Evolutionary conservation across 2,888 invertebrate genomes (phyloP), one percentile per base, ranked within the genome.

Genomic region (Agelastica alni): DNA sequence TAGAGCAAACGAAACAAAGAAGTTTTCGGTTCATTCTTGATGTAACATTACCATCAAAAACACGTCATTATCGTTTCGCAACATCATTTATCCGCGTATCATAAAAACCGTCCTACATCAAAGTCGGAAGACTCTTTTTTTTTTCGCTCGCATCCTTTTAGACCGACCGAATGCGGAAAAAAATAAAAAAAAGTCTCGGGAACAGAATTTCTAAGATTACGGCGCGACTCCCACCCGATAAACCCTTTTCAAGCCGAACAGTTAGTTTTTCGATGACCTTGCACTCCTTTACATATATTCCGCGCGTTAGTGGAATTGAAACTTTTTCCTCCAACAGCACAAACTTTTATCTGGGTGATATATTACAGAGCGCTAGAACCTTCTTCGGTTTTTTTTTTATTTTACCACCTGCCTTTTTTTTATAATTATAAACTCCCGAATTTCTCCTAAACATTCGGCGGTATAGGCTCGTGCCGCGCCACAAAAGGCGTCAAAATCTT

Each of bases 231-330:
- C 43, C n/a, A n/a, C 16, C 39, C 39, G 56, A 52, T 52, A 53
- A 56, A 45, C 49, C 45, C 51, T 43, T 53, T 45, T 44, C 53
- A 44, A 49, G 49, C 41, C 18, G 45, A 47, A 39, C 39, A 41
- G 48, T 42, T 49, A 46, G 56, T 55, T 55, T 45, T 48, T 49
- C 48, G 58, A 41, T 48, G 58, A 55, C 54, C 55, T 51, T 53
- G 58, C 58, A 48, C 44, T 45, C 58, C 43, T 55, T 55, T 55
- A 52, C 58, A 58, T 58, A 59, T 49, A 56, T 59, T 49, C 53
- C 18, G 43, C 45, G 51, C 43, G 48, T 41, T 53, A 18, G 26
- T 26, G 51, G 59, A 46, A 59, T 56, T 59, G 56, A 53, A 59
- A 59, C 47, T 54, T 58, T 58, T 54, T 58, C 39, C 46, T 32